These are phyloP conservation scores for Magallana ariakensis DNA, from an alignment of 1,140 invertebrate genomes.

Conservation along the genomic window DNA sequence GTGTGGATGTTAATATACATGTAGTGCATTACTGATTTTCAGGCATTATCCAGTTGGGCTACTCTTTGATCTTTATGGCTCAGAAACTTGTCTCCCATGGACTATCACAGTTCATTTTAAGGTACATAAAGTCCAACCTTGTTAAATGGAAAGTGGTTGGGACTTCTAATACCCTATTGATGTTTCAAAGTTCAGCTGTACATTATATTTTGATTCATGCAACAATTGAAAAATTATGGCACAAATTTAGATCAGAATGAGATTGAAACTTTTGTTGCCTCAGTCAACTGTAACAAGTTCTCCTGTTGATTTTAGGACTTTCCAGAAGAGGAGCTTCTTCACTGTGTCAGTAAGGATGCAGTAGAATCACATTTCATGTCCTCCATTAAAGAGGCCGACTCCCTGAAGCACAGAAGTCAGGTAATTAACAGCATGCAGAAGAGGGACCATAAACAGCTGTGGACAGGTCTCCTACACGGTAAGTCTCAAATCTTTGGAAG, in stretches of 20 bases:
- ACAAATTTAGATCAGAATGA: too few relatives aligned
- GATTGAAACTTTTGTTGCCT: too few relatives aligned
- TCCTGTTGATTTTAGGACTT: conserved; percentile 77
- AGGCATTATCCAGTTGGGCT: conserved; percentile 98
- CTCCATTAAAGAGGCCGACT: conserved; percentile 98
- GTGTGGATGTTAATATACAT: too few relatives aligned
- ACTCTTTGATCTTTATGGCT: conserved; percentile 90
- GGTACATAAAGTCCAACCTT: conserved; percentile 73
- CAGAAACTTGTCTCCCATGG: conserved; percentile 92
- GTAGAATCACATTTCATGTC: conserved; percentile 97
- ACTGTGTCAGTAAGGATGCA: conserved; percentile 86
- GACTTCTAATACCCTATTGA: too few relatives aligned
- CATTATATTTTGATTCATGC: too few relatives aligned
- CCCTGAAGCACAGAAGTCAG: conserved; percentile 94
- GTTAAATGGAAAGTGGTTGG: too few relatives aligned
- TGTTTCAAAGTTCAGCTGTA: too few relatives aligned
- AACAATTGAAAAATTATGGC: too few relatives aligned
- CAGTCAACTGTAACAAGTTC: too few relatives aligned
- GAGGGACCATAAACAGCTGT: conserved; percentile 98
- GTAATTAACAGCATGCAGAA: conserved; percentile 97
- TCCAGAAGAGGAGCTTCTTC: conserved; percentile 81
- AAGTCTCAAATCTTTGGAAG: conserved; percentile 54
- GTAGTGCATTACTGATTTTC: conserved; percentile 58
- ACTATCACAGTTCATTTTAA: conserved; percentile 96
- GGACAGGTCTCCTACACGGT: conserved; percentile 96